Percentiles rank a stretch among this genome's conserved stretches.
phyloP scores from a whole-genome alignment of 2,113 vertebrate genomes.

The Carassius gibelio region DNA sequence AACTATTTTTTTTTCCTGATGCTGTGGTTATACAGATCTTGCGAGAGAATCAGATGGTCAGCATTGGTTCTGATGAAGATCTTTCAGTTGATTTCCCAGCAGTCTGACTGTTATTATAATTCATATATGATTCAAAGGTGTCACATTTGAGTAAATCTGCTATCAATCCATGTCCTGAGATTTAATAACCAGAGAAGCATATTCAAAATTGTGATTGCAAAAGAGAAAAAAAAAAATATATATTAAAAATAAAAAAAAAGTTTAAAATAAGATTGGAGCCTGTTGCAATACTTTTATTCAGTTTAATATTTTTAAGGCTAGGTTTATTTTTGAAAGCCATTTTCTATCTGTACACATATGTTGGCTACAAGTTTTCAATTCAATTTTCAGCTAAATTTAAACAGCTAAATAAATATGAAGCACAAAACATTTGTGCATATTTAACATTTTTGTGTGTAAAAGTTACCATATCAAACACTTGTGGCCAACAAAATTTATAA shows the following conservation, averaged over 20 bases:
- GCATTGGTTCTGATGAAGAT: background rate
- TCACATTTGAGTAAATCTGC: background rate
- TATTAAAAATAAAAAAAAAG: too few species aligned
- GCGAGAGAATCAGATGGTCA: background rate
- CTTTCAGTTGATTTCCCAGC: slow-evolving; percentile 77
- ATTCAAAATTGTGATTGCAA: background rate
- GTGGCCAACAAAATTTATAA: background rate
- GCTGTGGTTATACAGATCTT: background rate
- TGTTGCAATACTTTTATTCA: background rate
- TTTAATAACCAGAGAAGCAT: background rate
- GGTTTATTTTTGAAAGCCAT: background rate
- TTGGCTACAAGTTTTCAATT: background rate
- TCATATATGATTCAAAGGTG: background rate
- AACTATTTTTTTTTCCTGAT: background rate
- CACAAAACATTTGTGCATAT: too few species aligned
- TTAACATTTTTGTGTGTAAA: too few species aligned
- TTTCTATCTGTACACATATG: background rate
- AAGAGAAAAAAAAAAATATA: background rate
- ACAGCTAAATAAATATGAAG: background rate
- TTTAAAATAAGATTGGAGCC: background rate
- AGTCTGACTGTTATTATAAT: slow-evolving; percentile 64
- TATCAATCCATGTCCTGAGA: background rate
- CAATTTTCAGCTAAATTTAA: background rate
- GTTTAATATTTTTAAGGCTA: background rate
- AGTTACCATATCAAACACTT: too few species aligned